Percentiles rank a stretch among this genome's conserved stretches.
Evolutionary conservation across 2,113 vertebrate species (phyloP).

Genomic region (Thalassarche chlororhynchos): DNA sequence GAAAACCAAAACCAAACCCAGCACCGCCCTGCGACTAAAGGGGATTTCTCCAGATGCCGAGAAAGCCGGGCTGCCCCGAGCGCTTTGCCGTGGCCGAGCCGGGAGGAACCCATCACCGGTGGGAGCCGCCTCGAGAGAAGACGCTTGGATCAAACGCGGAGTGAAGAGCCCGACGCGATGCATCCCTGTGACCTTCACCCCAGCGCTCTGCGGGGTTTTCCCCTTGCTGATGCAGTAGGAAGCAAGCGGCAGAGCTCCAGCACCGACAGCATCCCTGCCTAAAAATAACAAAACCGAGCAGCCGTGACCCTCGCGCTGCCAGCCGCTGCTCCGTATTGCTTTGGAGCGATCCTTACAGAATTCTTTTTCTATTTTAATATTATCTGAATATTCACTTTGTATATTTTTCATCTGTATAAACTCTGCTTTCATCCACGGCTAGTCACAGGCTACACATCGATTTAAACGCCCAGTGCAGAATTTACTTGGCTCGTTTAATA

Average conservation of each 20-base stretch:
- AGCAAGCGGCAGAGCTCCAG: background rate
- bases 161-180: rapidly evolving
- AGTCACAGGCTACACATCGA: background rate
- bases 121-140: rapidly evolving
- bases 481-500: background rate
- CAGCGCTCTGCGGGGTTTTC: background rate
- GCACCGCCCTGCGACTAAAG: rapidly evolving
- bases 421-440: background rate
- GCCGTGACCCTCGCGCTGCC: background rate
- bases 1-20: background rate
- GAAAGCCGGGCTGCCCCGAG: rapidly evolving
- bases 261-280: background rate
- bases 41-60: rapidly evolving
- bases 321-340: background rate
- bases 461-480: background rate
- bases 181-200: background rate
- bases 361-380: background rate
- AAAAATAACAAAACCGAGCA: background rate
- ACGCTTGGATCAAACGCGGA: background rate
- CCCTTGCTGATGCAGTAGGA: background rate
- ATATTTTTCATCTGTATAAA: background rate
- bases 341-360: background rate
- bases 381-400: background rate
- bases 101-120: background rate
- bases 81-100: rapidly evolving